These are phyloP conservation scores for Proteles cristata DNA, from an alignment of 2,113 vertebrate species.

Conservation along the genomic window DNA sequence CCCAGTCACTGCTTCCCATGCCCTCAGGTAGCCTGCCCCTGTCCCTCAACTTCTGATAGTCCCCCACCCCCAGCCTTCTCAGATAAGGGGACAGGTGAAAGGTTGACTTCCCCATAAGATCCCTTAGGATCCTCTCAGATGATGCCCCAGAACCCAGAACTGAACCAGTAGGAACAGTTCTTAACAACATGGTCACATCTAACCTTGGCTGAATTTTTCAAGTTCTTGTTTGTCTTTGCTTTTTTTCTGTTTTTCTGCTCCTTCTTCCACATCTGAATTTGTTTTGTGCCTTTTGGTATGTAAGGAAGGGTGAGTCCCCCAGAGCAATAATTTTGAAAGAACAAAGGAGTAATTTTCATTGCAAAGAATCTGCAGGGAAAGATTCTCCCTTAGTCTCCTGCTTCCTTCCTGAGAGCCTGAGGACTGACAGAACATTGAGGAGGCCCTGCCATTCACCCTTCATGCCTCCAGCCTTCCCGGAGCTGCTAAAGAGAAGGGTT, in stretches of 20 bases:
- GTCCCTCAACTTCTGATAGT: background rate
- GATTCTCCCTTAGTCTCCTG: background rate
- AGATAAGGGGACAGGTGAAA: background rate
- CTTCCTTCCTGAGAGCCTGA: background rate
- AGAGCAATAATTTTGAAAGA: slow-evolving; percentile 37
- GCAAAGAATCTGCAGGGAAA: background rate
- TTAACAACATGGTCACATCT: background rate
- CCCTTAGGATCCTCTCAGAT: background rate
- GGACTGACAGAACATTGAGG: background rate
- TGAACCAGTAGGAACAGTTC: background rate
- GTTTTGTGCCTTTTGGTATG: background rate
- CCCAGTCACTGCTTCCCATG: background rate
- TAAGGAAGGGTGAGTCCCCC: background rate
- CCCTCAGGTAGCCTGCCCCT: background rate
- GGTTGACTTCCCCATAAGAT: background rate
- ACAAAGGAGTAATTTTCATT: background rate
- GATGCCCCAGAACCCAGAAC: background rate
- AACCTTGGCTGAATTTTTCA: background rate
- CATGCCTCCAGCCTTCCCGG: background rate
- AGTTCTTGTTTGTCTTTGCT: background rate
- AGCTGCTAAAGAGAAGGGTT: background rate
- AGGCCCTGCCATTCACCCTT: background rate
- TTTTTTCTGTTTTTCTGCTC: background rate
- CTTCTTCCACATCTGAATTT: background rate
- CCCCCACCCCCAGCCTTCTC: background rate